Evolutionary conservation across 2,113 vertebrate genomes (phyloP).

Genomic region (Protobothrops mucrosquamatus): DNA sequence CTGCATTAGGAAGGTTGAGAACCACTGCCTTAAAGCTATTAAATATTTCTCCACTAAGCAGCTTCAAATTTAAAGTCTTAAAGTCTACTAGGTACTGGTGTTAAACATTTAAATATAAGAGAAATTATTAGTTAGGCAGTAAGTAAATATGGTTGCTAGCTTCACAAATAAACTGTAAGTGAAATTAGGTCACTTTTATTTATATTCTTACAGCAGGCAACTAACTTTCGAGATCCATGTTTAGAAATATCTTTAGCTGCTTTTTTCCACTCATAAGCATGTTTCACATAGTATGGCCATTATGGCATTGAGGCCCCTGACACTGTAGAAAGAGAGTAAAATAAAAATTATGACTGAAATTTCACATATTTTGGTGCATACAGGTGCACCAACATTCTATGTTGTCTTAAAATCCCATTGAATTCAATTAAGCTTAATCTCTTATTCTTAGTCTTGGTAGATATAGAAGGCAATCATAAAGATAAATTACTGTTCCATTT

Average conservation of each 20-base stretch:
- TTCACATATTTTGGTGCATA: background rate
- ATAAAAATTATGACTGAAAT: background rate
- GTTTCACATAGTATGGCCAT: background rate
- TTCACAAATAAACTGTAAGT: conserved; percentile 26
- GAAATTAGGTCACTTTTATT: conserved; percentile 23
- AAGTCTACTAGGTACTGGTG: background rate
- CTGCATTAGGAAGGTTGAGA: no score
- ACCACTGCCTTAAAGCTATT: background rate
- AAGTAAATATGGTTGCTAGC: conserved; percentile 14
- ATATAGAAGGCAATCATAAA: background rate
- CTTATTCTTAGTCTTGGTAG: background rate
- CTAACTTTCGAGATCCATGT: background rate
- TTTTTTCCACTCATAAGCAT: background rate
- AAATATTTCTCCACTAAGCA: background rate
- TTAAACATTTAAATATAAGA: conserved; percentile 8
- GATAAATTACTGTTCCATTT: background rate
- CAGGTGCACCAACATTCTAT: background rate
- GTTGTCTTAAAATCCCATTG: background rate
- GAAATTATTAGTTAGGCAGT: background rate
- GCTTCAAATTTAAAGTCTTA: background rate
- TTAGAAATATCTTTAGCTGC: conserved; percentile 5
- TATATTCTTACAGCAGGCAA: conserved; percentile 7
- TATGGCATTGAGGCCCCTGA: background rate
- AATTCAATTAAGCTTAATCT: background rate
- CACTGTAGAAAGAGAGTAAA: background rate